These are phyloP conservation scores for Dicrostonyx torquatus DNA, from an alignment of 2,797 vertebrate genomes.

Conservation along the genomic window DNA sequence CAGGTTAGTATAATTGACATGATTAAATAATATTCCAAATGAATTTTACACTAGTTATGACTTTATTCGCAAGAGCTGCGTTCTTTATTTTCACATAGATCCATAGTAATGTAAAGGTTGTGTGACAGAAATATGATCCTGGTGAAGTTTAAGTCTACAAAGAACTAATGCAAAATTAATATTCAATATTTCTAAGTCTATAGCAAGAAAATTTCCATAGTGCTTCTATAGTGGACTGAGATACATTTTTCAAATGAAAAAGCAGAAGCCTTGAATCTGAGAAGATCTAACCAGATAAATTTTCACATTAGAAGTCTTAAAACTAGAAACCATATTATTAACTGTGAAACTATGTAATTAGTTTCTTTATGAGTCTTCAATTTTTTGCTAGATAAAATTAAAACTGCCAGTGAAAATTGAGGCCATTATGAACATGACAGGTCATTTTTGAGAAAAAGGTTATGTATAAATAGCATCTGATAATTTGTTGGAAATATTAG, in stretches of 20 bases:
- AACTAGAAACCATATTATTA: constrained; percentile 85
- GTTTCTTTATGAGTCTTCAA: constrained; percentile 84
- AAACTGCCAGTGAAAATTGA: constrained; percentile 82
- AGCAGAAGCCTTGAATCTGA: constrained; percentile 63
- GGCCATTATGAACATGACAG: constrained; percentile 84
- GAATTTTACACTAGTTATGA: background rate
- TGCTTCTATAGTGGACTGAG: constrained; percentile 56
- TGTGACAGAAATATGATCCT: constrained; percentile 63
- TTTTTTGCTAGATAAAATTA: constrained; percentile 85
- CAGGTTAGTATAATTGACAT: background rate
- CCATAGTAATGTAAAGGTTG: background rate
- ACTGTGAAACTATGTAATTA: constrained; percentile 85
- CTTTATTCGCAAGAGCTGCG: constrained; percentile 37
- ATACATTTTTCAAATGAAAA: background rate
- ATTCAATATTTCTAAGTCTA: constrained; percentile 30
- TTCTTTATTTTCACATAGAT: background rate
- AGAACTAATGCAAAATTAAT: constrained; percentile 40
- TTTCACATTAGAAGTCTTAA: constrained; percentile 81
- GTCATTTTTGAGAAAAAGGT: constrained; percentile 84
- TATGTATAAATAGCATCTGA: constrained; percentile 83
- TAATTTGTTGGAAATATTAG: constrained; percentile 87
- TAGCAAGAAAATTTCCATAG: constrained; percentile 46
- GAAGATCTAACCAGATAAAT: constrained; percentile 76
- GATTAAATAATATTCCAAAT: background rate
- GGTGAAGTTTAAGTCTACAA: background rate